These are phyloP conservation scores for Ophioninae sp. DNA, from an alignment of 2,888 invertebrate genomes.

Conservation along the genomic window DNA sequence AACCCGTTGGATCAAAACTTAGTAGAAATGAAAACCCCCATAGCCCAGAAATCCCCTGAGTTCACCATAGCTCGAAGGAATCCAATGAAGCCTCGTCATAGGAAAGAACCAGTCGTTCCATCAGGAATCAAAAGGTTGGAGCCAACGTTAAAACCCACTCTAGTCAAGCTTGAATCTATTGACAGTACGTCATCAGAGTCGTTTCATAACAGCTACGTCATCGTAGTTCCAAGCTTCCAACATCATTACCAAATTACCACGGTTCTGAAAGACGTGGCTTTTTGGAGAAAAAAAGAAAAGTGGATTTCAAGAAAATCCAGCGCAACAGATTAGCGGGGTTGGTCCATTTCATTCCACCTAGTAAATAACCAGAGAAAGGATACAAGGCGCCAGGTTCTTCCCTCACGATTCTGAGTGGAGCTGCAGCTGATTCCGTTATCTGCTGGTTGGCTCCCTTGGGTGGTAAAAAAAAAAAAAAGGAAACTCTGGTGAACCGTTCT, in stretches of 20 bases:
- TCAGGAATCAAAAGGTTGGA: background rate
- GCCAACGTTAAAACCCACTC: too few relatives aligned
- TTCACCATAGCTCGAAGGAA: background rate
- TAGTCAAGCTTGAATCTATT: background rate
- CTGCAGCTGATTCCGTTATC: constrained; percentile 67
- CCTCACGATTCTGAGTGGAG: constrained; percentile 46
- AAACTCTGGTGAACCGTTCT: constrained; percentile 27
- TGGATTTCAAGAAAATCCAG: background rate
- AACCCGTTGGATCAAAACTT: background rate
- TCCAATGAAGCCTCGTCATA: background rate
- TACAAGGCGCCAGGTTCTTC: constrained; percentile 2
- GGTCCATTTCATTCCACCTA: constrained; percentile 2
- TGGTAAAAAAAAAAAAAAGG: constrained; percentile 42
- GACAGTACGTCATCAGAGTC: too few relatives aligned
- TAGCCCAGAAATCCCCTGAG: background rate
- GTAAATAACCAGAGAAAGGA: constrained; percentile 37
- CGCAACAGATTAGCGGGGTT: background rate
- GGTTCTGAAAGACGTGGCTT: background rate
- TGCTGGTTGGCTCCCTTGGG: constrained; percentile 58
- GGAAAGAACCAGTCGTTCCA: background rate
- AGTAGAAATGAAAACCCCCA: background rate
- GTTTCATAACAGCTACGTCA: background rate
- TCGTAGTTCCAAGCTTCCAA: background rate
- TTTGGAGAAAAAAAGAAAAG: background rate
- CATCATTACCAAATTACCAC: background rate